These are phyloP conservation scores for Hydractinia symbiolongicarpus DNA, from an alignment of 30 jellyfish, hydroid and myxozoan genomes.

Conservation along the genomic window DNA sequence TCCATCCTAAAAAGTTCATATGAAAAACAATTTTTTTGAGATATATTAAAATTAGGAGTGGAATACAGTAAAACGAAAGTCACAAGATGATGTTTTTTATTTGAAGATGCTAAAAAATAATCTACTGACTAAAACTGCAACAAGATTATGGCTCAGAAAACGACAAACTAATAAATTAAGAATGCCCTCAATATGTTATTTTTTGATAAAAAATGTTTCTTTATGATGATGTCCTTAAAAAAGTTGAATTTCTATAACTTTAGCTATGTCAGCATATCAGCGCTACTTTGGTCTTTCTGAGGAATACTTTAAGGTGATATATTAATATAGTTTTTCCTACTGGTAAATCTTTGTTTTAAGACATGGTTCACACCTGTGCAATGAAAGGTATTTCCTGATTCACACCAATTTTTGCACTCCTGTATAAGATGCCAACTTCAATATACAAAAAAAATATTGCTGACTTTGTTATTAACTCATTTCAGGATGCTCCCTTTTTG, in stretches of 20 bases:
- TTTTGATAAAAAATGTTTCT: neutral
- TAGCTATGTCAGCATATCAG: conserved; percentile 99
- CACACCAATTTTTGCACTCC: too few species aligned
- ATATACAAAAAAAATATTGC: neutral
- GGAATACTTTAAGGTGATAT: conserved; percentile 85
- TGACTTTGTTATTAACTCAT: conserved; percentile 1
- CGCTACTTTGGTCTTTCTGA: conserved; percentile 86
- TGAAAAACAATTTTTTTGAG: too few species aligned
- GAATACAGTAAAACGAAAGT: too few species aligned
- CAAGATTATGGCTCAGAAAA: too few species aligned
- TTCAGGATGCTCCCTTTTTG: conserved; percentile 98
- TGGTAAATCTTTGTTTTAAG: neutral
- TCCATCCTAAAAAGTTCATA: too few species aligned
- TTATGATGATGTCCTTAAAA: neutral
- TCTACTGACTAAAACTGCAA: too few species aligned
- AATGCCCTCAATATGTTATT: too few species aligned
- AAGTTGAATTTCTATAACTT: neutral
- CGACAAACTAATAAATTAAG: too few species aligned
- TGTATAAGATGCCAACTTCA: neutral
- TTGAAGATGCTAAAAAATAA: too few species aligned
- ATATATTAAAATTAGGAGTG: too few species aligned
- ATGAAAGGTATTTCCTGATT: too few species aligned
- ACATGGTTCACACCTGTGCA: neutral
- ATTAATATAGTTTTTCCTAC: neutral
- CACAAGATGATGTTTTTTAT: too few species aligned